Evolutionary conservation across 2,113 vertebrate genomes (phyloP).

Genomic region (Megaptera novaeangliae): DNA sequence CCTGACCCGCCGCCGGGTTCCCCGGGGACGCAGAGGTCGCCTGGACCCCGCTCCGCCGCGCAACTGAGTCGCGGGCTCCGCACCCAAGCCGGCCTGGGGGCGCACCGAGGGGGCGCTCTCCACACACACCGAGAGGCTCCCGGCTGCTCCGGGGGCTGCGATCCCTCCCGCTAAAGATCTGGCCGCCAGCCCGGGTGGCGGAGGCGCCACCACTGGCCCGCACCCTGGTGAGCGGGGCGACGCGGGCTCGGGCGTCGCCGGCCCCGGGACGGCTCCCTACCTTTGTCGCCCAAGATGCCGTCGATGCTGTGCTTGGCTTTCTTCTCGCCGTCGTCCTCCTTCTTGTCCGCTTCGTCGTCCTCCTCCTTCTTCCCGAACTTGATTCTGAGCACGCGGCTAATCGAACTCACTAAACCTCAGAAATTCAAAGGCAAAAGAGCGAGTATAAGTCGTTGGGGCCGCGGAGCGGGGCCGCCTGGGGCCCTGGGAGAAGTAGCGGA

Average conservation of each 20-base stretch:
- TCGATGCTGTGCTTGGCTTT: constrained; percentile 99
- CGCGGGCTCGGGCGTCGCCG: fast-evolving
- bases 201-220: neutral
- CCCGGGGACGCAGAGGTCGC: fast-evolving
- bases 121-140: neutral
- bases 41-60: neutral
- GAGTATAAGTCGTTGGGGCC: constrained; percentile 80
- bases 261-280: constrained; percentile 74
- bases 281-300: constrained; percentile 99
- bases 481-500: neutral
- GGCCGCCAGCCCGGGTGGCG: fast-evolving
- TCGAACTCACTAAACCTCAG: constrained; percentile 98
- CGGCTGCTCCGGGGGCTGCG: neutral
- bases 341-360: constrained; percentile 97
- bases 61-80: neutral
- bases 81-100: neutral
- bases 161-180: too few species aligned
- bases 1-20: neutral
- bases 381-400: constrained; percentile 99
- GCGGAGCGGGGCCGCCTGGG: fast-evolving
- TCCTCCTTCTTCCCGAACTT: constrained; percentile 99
- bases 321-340: constrained; percentile 98
- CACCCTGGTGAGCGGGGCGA: neutral
- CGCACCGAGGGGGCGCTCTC: neutral
- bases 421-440: constrained; percentile 83